Evolutionary conservation across 2,113 vertebrate species (phyloP), one percentile per base, ranked within the genome.

Genomic region (Sylvicapra grimmia): DNA sequence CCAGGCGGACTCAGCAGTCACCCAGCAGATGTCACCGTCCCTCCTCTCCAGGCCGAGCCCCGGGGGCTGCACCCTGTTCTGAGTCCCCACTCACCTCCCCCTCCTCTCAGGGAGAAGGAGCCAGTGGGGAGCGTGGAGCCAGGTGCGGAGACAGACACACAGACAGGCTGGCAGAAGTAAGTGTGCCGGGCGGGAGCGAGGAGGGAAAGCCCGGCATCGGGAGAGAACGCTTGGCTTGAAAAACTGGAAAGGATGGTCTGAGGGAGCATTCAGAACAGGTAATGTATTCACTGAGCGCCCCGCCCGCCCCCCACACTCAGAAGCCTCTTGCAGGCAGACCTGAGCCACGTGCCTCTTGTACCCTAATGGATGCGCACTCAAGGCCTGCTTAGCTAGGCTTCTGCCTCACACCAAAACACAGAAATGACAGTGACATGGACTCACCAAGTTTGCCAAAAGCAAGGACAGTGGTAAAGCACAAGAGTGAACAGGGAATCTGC

Each of bases 61-160:
- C 11, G 7, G 44, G 25, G 15, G 29, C 18, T 18, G 27, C 53
- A 4, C 6, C 9, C 15, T 0, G 1, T 56, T 63, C 65, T 0
- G 25, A 63, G 72, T 63, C 0, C 5, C 80, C 2, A 10, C 18
- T 72, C 49, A 5, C 49, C 68, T 51, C 40, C 3, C 23, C 51
- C 33, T 27, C 59, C 86, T 72, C 51, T 51, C 33, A 40, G 3
- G 10, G 36, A 56, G 40, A n/a, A 12, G 4, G 23, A 65, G 40
- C 14, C 14, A 16, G n/a, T 0, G 36, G 79, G 68, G 25, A 87
- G 40, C 40, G 25, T 12, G n/a, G 68, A 5, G 40, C 3, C 40
- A 44, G 40, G 40, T 44, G 40, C 40, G 40, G 2, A 54, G 5
- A 21, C 29, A 31, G 68, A 58, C 12, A 44, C 72, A 27, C 54